phyloP scores from a whole-genome alignment of 2,888 invertebrate species.

The Scaptomyza reducta region DNA sequence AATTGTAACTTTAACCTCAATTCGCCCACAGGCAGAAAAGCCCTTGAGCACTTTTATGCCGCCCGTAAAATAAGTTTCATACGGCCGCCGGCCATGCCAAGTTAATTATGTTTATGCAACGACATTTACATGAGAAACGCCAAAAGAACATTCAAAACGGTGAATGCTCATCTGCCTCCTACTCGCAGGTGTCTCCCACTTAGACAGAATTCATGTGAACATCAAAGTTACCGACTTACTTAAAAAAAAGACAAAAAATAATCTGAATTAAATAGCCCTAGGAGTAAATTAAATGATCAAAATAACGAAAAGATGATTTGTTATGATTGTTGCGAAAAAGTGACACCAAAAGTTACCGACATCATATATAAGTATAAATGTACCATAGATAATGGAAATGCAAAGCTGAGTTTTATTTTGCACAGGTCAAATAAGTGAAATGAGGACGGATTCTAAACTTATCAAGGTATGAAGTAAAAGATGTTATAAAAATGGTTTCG shows the following conservation, averaged over 20 bases:
- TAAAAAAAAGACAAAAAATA: slow-evolving; percentile 17
- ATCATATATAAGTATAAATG: not conserved
- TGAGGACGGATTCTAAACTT: not conserved
- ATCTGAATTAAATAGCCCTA: slow-evolving; percentile 59
- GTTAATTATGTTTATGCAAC: slow-evolving; percentile 72
- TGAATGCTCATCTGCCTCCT: not conserved
- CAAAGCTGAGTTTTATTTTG: slow-evolving; percentile 4
- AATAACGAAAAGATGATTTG: slow-evolving; percentile 56
- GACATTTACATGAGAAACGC: slow-evolving; percentile 66
- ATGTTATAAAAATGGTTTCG: not conserved
- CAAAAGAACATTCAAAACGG: slow-evolving; percentile 47
- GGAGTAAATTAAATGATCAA: slow-evolving; percentile 64
- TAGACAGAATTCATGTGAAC: slow-evolving; percentile 21
- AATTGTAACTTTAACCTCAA: slow-evolving; percentile 23
- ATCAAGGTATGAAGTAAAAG: not conserved
- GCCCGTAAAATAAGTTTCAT: slow-evolving; percentile 47
- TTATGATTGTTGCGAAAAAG: slow-evolving; percentile 13
- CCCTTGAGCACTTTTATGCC: slow-evolving; percentile 53
- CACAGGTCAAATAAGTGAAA: not conserved
- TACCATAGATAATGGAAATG: not conserved
- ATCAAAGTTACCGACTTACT: slow-evolving; percentile 45
- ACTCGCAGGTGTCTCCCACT: slow-evolving; percentile 10
- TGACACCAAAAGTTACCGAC: slow-evolving; percentile 8
- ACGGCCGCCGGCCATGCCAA: slow-evolving; percentile 51
- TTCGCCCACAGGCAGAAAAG: slow-evolving; percentile 35